phyloP scores from a whole-genome alignment of 1,140 invertebrate genomes.

The Cephus cinctus region DNA sequence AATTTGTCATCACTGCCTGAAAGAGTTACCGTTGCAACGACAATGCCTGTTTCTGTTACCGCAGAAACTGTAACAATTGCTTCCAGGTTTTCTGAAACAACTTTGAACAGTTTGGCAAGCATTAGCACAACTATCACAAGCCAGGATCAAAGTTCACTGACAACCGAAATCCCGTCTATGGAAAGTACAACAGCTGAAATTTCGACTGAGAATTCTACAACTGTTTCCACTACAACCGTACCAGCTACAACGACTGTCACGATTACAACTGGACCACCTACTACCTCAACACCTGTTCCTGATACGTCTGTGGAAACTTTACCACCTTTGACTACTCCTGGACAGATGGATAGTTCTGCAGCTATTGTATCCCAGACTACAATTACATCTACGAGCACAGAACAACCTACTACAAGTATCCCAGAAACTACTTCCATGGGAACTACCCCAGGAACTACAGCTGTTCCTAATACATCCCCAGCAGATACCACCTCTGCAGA shows the following conservation, averaged over 20 bases:
- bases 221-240: slow-evolving; percentile 3
- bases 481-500: neutral
- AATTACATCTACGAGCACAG: too few relatives aligned
- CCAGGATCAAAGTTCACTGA: neutral
- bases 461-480: slow-evolving; percentile 7
- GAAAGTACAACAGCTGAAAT: neutral
- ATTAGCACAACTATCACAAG: too few relatives aligned
- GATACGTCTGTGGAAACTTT: too few relatives aligned
- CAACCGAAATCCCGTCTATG: neutral
- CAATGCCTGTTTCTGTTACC: neutral
- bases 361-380: too few relatives aligned
- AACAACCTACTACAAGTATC: too few relatives aligned
- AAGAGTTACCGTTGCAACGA: neutral
- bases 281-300: slow-evolving; percentile 3
- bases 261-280: slow-evolving; percentile 5
- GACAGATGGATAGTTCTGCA: too few relatives aligned
- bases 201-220: neutral
- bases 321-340: too few relatives aligned
- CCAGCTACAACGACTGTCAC: slow-evolving; percentile 6
- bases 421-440: slow-evolving; percentile 13
- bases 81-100: too few relatives aligned
- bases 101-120: too few relatives aligned
- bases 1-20: too few relatives aligned
- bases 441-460: slow-evolving; percentile 13
- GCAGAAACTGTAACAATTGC: slow-evolving; percentile 6